A percentile compares a stretch with the other conserved stretches of the same genome.
These are phyloP conservation scores for Diplodus puntazzo DNA, from an alignment of 2,797 vertebrate genomes.

Conservation along the genomic window DNA sequence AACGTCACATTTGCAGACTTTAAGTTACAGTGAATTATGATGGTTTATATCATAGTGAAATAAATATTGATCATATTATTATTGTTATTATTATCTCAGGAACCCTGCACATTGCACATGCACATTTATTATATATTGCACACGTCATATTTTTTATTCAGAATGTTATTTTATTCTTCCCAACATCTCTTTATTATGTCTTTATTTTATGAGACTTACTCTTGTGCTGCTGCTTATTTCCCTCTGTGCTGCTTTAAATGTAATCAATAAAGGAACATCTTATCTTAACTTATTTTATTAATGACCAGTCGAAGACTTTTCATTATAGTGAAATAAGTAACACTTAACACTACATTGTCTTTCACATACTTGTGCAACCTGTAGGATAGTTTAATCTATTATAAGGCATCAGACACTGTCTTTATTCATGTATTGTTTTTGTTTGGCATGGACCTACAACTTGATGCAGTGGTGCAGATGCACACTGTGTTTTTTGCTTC, in stretches of 20 bases:
- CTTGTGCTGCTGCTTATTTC: no score
- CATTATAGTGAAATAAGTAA: neutral
- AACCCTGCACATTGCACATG: no score
- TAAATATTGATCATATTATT: neutral
- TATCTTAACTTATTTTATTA: no score
- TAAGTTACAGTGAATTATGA: neutral
- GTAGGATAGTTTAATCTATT: neutral
- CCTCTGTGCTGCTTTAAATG: no score
- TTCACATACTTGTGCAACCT: neutral
- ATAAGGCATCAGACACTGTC: neutral
- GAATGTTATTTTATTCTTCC: no score
- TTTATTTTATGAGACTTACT: no score
- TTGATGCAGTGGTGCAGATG: neutral
- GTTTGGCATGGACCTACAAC: neutral
- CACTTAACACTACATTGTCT: neutral
- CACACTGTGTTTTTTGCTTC: neutral
- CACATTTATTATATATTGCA: no score
- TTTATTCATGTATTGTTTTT: neutral
- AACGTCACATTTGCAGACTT: neutral
- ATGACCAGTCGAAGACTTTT: neutral
- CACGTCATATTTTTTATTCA: no score
- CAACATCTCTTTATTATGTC: no score
- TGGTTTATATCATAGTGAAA: neutral
- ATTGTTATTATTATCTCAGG: no score
- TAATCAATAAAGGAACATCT: no score